Conservation (phyloP, 2,113 vertebrate species). For the Lepus europaeus region DNA sequence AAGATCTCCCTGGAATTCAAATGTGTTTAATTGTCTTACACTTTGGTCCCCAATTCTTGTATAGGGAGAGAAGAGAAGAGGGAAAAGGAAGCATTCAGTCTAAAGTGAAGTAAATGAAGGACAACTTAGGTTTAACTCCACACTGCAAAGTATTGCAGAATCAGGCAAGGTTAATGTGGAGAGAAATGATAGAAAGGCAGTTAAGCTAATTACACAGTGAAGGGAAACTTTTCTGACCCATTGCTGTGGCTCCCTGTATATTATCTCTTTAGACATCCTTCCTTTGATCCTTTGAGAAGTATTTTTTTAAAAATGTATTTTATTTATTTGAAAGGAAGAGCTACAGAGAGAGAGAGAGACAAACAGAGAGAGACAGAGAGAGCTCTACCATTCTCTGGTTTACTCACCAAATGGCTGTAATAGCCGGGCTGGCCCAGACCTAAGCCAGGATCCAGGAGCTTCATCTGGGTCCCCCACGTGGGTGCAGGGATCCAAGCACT, state of each 20-base stretch:
- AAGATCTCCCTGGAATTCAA: conserved; percentile 44
- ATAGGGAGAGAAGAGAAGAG: background rate
- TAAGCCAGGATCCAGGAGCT: too few relatives aligned
- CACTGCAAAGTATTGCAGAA: background rate
- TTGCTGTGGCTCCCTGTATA: background rate
- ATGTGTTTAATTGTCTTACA: conserved; percentile 39
- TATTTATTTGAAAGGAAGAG: too few relatives aligned
- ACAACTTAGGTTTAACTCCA: conserved; percentile 22
- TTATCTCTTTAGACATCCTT: conserved; percentile 3
- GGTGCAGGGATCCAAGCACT: too few relatives aligned
- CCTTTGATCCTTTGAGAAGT: background rate
- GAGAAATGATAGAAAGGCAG: background rate
- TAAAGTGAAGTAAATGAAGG: background rate
- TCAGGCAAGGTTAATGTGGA: background rate
- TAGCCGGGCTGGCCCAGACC: too few relatives aligned
- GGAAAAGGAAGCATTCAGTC: background rate
- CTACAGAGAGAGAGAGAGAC: too few relatives aligned
- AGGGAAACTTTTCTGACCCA: background rate
- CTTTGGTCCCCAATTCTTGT: conserved; percentile 31
- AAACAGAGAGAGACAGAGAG: too few relatives aligned
- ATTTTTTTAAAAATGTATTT: too few relatives aligned
- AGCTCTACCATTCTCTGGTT: too few relatives aligned
- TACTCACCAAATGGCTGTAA: too few relatives aligned
- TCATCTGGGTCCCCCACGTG: too few relatives aligned
- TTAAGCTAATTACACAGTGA: background rate